A percentile compares a stretch with the other conserved stretches of the same genome.
Evolutionary conservation across 1,140 invertebrate genomes (phyloP).

Genomic region (Drosophila mojavensis): DNA sequence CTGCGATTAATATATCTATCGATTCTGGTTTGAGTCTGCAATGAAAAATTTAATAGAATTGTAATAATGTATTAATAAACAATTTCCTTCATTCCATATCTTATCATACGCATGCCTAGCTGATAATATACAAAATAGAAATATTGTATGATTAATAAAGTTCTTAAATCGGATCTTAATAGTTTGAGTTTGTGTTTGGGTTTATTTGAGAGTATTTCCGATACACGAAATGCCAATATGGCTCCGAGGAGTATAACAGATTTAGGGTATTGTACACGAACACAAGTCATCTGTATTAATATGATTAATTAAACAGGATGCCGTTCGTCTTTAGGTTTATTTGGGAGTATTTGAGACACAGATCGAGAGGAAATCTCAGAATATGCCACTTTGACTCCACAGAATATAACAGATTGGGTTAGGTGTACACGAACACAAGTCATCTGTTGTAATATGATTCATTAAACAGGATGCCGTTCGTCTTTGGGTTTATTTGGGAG

Average conservation of each 20-base stretch:
- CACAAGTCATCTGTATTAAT: constrained; percentile 61
- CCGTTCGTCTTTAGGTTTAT: constrained; percentile 32
- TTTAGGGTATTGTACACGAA: constrained; percentile 25
- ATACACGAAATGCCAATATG: constrained; percentile 52
- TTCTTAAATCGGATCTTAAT: neutral
- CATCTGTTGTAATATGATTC: constrained; percentile 51
- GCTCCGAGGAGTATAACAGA: constrained; percentile 33
- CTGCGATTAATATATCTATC: constrained; percentile 96
- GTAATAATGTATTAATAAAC: constrained; percentile 10
- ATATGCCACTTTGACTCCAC: constrained; percentile 54
- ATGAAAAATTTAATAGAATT: constrained; percentile 24
- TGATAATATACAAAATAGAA: constrained; percentile 21
- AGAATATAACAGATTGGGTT: neutral
- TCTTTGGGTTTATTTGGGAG: constrained; percentile 28
- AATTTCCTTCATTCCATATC: constrained; percentile 39
- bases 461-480: constrained; percentile 61
- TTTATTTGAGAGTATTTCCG: no score
- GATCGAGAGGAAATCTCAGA: neutral
- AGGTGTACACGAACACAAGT: constrained; percentile 53
- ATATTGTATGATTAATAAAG: constrained; percentile 11
- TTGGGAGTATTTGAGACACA: constrained; percentile 57
- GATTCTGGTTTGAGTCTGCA: constrained; percentile 96
- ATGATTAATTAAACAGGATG: constrained; percentile 52
- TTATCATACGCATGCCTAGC: constrained; percentile 45
- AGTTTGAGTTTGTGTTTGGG: neutral